These are phyloP conservation scores for Dicentrarchus labrax DNA, from an alignment of 2,113 vertebrate species.

Conservation along the genomic window DNA sequence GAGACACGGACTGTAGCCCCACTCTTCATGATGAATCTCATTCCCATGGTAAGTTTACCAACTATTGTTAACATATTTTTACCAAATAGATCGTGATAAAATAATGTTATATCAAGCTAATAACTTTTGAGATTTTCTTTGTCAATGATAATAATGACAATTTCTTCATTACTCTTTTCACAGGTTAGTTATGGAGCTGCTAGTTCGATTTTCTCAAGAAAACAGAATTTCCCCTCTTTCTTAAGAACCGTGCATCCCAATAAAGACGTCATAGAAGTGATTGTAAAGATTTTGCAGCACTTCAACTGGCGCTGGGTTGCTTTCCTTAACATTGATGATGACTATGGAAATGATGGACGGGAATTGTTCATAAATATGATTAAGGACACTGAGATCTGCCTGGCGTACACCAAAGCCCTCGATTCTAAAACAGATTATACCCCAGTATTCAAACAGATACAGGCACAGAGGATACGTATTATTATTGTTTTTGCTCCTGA, in stretches of 20 bases:
- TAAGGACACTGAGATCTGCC: constrained; percentile 9
- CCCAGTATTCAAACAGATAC: constrained; percentile 62
- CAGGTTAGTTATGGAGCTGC: constrained; percentile 89
- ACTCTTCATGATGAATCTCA: constrained; percentile 81
- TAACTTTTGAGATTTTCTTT: neutral
- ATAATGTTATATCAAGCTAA: neutral
- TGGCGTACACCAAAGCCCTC: constrained; percentile 65
- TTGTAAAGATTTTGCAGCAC: constrained; percentile 79
- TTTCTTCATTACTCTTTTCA: constrained; percentile 6
- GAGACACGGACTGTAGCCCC: constrained; percentile 72
- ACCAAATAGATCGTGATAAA: too few species aligned
- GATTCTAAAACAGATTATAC: neutral
- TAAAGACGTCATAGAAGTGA: constrained; percentile 79
- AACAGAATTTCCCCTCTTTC: constrained; percentile 85
- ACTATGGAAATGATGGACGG: constrained; percentile 73
- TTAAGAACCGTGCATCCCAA: constrained; percentile 87
- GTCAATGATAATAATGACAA: neutral
- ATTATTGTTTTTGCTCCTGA: constrained; percentile 73
- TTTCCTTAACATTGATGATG: constrained; percentile 62
- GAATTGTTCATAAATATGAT: constrained; percentile 74
- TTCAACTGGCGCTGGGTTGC: constrained; percentile 81
- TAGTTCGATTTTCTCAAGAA: constrained; percentile 76
- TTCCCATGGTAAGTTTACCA: constrained; percentile 84
- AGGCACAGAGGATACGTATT: constrained; percentile 57
- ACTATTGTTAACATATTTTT: neutral